phyloP scores from a whole-genome alignment of 2,113 vertebrate genomes.

The Anarhynchus alexandrinus region DNA sequence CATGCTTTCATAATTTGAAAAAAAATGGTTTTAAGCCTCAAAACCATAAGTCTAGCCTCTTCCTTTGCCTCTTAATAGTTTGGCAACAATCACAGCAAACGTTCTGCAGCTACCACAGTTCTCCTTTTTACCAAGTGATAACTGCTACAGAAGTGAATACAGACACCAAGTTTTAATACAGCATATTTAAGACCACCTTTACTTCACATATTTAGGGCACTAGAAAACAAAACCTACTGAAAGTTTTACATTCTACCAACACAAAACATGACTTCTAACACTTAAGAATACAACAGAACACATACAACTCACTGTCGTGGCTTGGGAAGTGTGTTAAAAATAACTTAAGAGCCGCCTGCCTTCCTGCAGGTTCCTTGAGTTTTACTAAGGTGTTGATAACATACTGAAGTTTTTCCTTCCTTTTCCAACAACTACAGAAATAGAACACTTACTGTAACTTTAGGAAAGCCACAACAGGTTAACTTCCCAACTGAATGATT shows the following conservation, averaged over 20 bases:
- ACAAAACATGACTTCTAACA: background rate
- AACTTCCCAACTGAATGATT: background rate
- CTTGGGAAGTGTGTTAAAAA: background rate
- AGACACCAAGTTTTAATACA: background rate
- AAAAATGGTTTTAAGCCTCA: background rate
- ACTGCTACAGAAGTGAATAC: background rate
- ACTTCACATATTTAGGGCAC: background rate
- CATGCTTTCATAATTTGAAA: background rate
- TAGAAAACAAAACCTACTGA: background rate
- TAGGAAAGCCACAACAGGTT: background rate
- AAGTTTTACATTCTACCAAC: background rate
- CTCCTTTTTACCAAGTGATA: background rate
- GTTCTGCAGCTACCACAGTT: background rate
- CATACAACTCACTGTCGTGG: background rate
- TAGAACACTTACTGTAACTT: background rate
- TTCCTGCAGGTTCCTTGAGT: background rate
- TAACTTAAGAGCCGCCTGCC: background rate
- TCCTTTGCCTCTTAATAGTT: background rate
- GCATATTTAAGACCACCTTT: background rate
- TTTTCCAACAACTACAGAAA: background rate
- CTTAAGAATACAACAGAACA: background rate
- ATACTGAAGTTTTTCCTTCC: background rate
- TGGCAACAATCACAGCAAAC: background rate
- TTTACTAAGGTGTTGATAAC: background rate
- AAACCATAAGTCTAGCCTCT: background rate